Evolutionary conservation across 2,113 vertebrate genomes (phyloP).

Genomic region (Plotosus lineatus): DNA sequence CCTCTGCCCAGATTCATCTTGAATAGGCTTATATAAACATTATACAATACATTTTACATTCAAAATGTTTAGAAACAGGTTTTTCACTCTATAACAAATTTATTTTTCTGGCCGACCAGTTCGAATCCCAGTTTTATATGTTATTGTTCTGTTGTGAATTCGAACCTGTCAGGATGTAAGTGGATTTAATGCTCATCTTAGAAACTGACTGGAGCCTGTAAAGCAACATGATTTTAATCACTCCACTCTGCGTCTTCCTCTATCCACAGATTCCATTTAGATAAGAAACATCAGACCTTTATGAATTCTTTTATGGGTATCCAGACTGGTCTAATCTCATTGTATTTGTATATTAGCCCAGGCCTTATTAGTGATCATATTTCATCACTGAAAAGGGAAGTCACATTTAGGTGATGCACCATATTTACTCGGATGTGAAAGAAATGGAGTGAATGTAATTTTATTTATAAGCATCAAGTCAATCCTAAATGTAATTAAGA

Average conservation of each 20-base stretch:
- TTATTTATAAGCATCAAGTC: constrained; percentile 43
- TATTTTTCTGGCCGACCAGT: too few relatives aligned
- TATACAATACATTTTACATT: background rate
- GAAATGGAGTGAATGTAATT: background rate
- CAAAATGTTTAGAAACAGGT: background rate
- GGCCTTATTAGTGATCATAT: constrained; percentile 8
- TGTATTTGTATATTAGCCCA: constrained; percentile 26
- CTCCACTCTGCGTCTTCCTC: constrained; percentile 24
- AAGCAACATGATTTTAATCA: constrained; percentile 32
- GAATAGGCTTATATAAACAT: too few relatives aligned
- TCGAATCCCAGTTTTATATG: too few relatives aligned
- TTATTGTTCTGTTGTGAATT: background rate
- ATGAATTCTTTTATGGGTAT: constrained; percentile 33
- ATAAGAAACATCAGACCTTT: constrained; percentile 33
- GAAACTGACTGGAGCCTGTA: constrained; percentile 22
- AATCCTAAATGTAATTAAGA: constrained; percentile 49
- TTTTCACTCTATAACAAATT: background rate
- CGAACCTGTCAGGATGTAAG: constrained; percentile 9
- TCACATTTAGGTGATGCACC: background rate
- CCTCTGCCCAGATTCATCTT: too few relatives aligned
- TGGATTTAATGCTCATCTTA: constrained; percentile 31
- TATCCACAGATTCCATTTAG: constrained; percentile 43
- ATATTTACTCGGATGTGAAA: background rate
- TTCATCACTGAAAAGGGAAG: background rate
- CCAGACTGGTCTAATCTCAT: constrained; percentile 17